Evolutionary conservation across 2,113 vertebrate species (phyloP).

Genomic region (Geothlypis trichas): DNA sequence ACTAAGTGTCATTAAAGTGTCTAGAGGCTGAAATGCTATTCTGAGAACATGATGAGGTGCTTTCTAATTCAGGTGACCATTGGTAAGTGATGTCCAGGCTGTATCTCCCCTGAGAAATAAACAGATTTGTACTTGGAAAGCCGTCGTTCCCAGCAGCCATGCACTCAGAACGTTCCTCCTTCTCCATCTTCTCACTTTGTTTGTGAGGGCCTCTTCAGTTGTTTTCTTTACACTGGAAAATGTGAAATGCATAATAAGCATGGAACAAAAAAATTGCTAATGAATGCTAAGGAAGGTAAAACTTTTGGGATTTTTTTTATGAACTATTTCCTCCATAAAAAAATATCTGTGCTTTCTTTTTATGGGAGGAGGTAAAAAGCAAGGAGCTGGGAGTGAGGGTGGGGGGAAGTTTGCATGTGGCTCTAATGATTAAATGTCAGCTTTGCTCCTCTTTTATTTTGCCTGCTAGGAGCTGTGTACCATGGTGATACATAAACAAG

Average conservation of each 20-base stretch:
- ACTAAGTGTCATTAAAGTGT: neutral
- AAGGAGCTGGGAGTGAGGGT: neutral
- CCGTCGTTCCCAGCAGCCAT: neutral
- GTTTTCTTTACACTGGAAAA: constrained; percentile 28
- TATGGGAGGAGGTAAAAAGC: neutral
- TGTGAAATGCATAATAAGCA: constrained; percentile 32
- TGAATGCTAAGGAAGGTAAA: neutral
- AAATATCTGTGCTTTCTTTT: neutral
- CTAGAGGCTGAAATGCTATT: neutral
- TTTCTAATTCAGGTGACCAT: neutral
- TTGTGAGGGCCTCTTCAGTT: neutral
- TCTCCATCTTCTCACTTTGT: neutral
- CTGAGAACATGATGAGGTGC: neutral
- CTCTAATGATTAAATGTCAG: constrained; percentile 51
- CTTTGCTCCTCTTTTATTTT: constrained; percentile 2
- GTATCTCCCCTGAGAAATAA: constrained; percentile 19
- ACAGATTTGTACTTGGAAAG: neutral
- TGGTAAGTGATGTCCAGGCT: neutral
- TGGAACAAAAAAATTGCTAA: neutral
- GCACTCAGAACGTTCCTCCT: neutral
- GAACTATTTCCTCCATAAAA: constrained; percentile 10
- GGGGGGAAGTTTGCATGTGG: neutral
- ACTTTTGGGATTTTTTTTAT: neutral
- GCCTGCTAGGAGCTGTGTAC: constrained; percentile 14
- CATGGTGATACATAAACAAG: constrained; percentile 61